Percentiles rank a stretch among this genome's conserved stretches.
Evolutionary conservation across 2,888 invertebrate species (phyloP).

Genomic region (Drosophila barbarae): DNA sequence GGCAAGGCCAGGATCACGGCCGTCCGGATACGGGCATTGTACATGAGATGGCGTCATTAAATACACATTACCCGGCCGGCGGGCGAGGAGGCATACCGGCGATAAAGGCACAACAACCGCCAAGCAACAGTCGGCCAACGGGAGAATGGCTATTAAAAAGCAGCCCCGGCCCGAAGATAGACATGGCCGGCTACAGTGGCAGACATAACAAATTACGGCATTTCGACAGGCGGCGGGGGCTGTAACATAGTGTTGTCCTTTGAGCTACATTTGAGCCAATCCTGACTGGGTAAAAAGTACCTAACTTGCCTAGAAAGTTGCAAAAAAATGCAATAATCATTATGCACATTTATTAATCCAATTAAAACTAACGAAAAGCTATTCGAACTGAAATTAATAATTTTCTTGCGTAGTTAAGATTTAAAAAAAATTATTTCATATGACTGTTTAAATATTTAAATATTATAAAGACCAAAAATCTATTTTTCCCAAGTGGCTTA

Average conservation of each 20-base stretch:
- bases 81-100: conserved; percentile 10
- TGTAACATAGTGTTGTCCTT: conserved; percentile 4
- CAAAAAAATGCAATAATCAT: too few species aligned
- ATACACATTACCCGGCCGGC: conserved; percentile 67
- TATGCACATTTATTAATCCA: too few species aligned
- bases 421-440: too few species aligned
- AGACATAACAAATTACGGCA: conserved; percentile 66
- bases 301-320: too few species aligned
- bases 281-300: neutral
- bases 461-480: too few species aligned
- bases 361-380: too few species aligned
- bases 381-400: too few species aligned
- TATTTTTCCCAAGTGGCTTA: too few species aligned
- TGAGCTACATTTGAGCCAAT: conserved; percentile 5
- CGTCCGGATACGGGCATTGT: conserved; percentile 59
- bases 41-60: conserved; percentile 75
- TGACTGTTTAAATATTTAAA: too few species aligned
- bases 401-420: too few species aligned
- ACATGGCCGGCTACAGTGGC: conserved; percentile 35
- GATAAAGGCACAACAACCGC: conserved; percentile 57
- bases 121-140: conserved; percentile 62
- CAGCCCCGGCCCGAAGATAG: conserved; percentile 36
- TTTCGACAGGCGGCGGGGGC: conserved; percentile 52
- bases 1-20: conserved; percentile 35
- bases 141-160: conserved; percentile 66